A percentile compares a stretch with the other conserved stretches of the same genome.
Evolutionary conservation across 2,113 vertebrate genomes (phyloP).

Genomic region (Apeltes quadracus): DNA sequence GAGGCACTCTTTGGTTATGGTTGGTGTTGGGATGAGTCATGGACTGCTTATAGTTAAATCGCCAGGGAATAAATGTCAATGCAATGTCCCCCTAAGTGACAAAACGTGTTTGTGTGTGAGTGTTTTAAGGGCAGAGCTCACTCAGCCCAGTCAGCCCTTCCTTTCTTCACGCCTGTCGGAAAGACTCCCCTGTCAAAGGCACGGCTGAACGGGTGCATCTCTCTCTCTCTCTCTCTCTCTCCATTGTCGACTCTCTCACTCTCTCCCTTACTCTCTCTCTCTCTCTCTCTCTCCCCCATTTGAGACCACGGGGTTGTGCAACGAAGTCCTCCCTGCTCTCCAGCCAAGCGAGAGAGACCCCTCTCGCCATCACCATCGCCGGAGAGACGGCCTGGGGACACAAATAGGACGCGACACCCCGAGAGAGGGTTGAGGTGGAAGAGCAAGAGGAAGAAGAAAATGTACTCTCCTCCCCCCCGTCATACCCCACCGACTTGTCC

Average conservation of each 20-base stretch:
- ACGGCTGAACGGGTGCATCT: constrained; percentile 69
- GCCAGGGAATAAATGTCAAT: constrained; percentile 19
- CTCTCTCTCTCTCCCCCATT: constrained; percentile 36
- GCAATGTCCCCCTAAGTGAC: constrained; percentile 42
- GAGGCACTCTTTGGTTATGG: background rate
- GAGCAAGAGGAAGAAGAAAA: constrained; percentile 48
- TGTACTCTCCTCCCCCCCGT: constrained; percentile 47
- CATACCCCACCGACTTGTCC: constrained; percentile 52
- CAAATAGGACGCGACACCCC: constrained; percentile 77
- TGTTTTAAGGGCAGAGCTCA: constrained; percentile 60
- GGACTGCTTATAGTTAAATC: constrained; percentile 9
- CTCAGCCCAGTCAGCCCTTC: constrained; percentile 74
- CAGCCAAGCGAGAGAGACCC: constrained; percentile 73
- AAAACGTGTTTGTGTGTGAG: constrained; percentile 42
- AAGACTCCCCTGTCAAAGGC: constrained; percentile 77
- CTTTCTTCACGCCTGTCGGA: constrained; percentile 78
- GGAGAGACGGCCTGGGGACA: constrained; percentile 68
- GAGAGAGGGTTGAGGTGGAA: constrained; percentile 60
- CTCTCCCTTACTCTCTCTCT: constrained; percentile 8
- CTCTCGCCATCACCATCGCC: constrained; percentile 55
- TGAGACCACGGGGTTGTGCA: constrained; percentile 54
- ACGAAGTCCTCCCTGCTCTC: constrained; percentile 65
- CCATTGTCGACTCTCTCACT: constrained; percentile 21
- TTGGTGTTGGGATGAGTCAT: background rate
- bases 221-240: constrained; percentile 31